A percentile compares a stretch with the other conserved stretches of the same genome.
phyloP scores from a whole-genome alignment of 2,797 vertebrate genomes.

The Corythornis leucogaster region DNA sequence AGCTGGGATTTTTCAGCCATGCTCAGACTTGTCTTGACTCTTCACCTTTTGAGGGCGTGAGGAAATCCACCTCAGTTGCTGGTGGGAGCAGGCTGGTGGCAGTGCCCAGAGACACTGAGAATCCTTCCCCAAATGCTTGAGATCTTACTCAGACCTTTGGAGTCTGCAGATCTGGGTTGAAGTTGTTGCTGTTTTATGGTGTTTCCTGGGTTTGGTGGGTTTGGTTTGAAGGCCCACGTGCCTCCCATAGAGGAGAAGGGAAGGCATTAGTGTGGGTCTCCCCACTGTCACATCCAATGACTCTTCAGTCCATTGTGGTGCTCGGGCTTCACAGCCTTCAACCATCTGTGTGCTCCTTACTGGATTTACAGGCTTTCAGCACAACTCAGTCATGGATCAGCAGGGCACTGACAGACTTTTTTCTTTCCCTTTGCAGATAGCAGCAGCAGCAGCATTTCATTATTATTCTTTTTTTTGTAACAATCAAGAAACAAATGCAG shows the following conservation, averaged over 20 bases:
- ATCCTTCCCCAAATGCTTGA: not conserved
- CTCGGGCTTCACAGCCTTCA: not conserved
- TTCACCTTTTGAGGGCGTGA: slow-evolving; percentile 11
- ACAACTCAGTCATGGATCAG: not conserved
- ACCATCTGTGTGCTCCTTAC: not conserved
- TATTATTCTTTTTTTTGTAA: not conserved
- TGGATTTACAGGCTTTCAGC: not conserved
- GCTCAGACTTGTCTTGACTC: not conserved
- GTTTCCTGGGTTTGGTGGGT: not conserved
- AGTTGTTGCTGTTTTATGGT: not conserved
- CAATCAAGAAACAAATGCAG: slow-evolving; percentile 57
- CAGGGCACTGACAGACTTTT: not conserved
- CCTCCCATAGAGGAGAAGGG: not conserved
- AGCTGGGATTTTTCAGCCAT: slow-evolving; percentile 22
- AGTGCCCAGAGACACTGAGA: not conserved
- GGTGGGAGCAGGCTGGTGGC: not conserved
- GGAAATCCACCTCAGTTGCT: not conserved
- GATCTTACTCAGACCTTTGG: slow-evolving; percentile 12
- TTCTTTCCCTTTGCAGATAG: slow-evolving; percentile 73
- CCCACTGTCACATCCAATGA: not conserved
- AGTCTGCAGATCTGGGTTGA: not conserved
- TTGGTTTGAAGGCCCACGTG: not conserved
- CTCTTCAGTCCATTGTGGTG: not conserved
- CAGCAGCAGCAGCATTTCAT: not conserved
- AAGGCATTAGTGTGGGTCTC: not conserved